Percentiles rank a stretch among this genome's conserved stretches.
These are phyloP conservation scores for Aegithalos caudatus DNA, from an alignment of 2,113 vertebrate species.

Conservation along the genomic window DNA sequence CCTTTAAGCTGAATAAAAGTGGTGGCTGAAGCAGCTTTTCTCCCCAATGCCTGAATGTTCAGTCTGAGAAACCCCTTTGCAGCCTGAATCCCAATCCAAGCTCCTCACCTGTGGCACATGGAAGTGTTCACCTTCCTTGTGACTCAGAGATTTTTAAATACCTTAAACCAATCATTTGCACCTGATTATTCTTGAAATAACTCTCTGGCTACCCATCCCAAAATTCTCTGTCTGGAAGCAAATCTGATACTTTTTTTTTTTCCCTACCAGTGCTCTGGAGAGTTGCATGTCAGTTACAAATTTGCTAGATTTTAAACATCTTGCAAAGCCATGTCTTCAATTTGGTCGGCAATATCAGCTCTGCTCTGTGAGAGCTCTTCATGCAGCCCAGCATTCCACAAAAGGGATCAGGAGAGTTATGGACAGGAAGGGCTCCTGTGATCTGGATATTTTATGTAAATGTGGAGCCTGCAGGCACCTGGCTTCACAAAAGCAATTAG, in stretches of 20 bases:
- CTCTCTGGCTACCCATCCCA: not conserved
- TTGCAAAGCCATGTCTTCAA: not conserved
- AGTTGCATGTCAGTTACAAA: not conserved
- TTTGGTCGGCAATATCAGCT: not conserved
- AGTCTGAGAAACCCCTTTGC: not conserved
- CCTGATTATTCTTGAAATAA: not conserved
- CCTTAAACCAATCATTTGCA: not conserved
- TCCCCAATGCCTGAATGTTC: not conserved
- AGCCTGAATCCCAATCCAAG: not conserved
- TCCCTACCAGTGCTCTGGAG: not conserved
- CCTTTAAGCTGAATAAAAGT: not conserved
- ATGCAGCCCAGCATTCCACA: not conserved
- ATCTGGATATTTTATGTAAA: not conserved
- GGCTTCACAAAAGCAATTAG: slow-evolving; percentile 10
- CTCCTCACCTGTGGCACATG: not conserved
- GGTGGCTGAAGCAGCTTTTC: not conserved
- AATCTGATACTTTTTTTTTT: not conserved
- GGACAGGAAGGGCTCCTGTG: not conserved
- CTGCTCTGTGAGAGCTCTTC: not conserved
- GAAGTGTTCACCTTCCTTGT: not conserved
- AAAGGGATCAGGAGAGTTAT: not conserved
- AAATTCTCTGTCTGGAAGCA: not conserved
- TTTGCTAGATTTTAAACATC: slow-evolving; percentile 19
- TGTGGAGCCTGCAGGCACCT: not conserved
- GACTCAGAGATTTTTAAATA: not conserved